Percentiles rank a stretch among this genome's conserved stretches.
phyloP scores from a whole-genome alignment of 2,888 invertebrate genomes.

The Xylota sylvarum region DNA sequence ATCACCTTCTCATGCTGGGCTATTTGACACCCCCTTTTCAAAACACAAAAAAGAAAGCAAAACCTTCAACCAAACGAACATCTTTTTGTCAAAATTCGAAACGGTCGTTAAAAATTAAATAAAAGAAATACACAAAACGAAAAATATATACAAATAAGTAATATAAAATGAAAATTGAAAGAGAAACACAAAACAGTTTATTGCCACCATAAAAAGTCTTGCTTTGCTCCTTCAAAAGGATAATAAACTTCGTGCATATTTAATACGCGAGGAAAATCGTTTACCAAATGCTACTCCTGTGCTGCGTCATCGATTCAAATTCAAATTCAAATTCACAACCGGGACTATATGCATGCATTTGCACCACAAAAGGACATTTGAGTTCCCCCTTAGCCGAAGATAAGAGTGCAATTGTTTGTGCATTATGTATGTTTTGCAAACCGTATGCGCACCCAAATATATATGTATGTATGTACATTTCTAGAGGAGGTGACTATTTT shows the following conservation, averaged over 20 bases:
- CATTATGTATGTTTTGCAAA: slow-evolving; percentile 46
- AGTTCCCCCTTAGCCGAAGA: neutral
- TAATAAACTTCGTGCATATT: slow-evolving; percentile 59
- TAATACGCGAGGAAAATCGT: slow-evolving; percentile 63
- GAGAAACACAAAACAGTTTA: slow-evolving; percentile 71
- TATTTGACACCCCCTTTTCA: slow-evolving; percentile 52
- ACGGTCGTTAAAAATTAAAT: slow-evolving; percentile 73
- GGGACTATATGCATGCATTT: slow-evolving; percentile 45
- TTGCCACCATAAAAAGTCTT: slow-evolving; percentile 64
- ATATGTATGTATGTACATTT: slow-evolving; percentile 5
- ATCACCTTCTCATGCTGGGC: slow-evolving; percentile 46
- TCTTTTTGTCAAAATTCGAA: slow-evolving; percentile 54
- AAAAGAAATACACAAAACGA: slow-evolving; percentile 56
- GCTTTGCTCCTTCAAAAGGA: slow-evolving; percentile 45
- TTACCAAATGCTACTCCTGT: slow-evolving; percentile 47
- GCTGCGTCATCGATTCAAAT: slow-evolving; percentile 58
- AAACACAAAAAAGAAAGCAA: neutral
- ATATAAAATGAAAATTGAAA: slow-evolving; percentile 69
- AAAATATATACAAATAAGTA: slow-evolving; percentile 32
- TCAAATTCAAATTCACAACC: slow-evolving; percentile 35
- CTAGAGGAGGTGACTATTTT: slow-evolving; percentile 69
- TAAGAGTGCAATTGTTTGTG: slow-evolving; percentile 61
- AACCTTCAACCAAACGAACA: neutral
- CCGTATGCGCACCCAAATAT: slow-evolving; percentile 45
- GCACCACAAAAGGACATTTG: slow-evolving; percentile 47